A percentile compares a stretch with the other conserved stretches of the same genome.
Evolutionary conservation across 2,113 vertebrate species (phyloP).

Genomic region (Lucifuga dentata): DNA sequence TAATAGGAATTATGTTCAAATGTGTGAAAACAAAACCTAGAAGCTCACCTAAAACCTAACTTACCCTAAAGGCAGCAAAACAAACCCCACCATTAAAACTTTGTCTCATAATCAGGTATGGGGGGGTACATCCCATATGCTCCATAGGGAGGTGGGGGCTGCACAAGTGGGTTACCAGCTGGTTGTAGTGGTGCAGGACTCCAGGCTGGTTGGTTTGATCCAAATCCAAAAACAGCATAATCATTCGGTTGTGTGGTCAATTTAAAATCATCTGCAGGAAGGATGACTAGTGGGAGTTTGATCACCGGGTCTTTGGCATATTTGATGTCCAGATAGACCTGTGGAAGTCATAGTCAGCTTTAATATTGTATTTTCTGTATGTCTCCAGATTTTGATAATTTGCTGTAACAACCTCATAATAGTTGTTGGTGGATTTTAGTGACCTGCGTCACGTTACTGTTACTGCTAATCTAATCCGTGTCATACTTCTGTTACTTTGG

Average conservation of each 20-base stretch:
- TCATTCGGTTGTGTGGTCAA: neutral
- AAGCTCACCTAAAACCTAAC: too few species aligned
- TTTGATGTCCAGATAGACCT: conserved; percentile 62
- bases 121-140: conserved; percentile 17
- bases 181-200: neutral
- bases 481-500: neutral
- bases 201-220: neutral
- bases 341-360: neutral
- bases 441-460: too few species aligned
- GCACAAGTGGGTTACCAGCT: neutral
- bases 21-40: too few species aligned
- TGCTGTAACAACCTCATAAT: too few species aligned
- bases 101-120: neutral
- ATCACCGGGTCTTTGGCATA: conserved; percentile 43
- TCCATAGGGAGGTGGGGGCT: conserved; percentile 55
- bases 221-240: neutral
- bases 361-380: too few species aligned
- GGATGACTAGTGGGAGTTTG: conserved; percentile 63
- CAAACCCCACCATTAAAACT: too few species aligned
- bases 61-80: too few species aligned
- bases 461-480: neutral
- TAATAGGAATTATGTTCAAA: too few species aligned
- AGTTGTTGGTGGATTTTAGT: too few species aligned
- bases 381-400: too few species aligned
- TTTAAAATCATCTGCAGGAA: conserved; percentile 19